These are phyloP conservation scores for Temnothorax curvispinosus DNA, from an alignment of 1,140 invertebrate species.

Conservation along the genomic window DNA sequence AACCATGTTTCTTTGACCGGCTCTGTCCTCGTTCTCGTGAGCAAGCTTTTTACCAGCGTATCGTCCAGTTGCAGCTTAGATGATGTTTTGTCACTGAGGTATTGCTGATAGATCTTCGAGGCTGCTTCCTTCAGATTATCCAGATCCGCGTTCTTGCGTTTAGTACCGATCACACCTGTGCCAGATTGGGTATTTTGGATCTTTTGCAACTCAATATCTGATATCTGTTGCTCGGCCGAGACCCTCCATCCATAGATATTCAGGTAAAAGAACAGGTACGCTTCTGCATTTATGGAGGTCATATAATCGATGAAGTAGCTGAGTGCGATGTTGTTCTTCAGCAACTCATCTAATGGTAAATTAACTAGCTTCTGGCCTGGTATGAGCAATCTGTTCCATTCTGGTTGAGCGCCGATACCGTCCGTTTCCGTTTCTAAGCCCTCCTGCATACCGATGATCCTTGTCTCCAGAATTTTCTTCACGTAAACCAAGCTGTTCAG, in stretches of 20 bases:
- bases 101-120: constrained; percentile 93
- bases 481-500: constrained; percentile 95
- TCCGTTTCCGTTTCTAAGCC: constrained; percentile 85
- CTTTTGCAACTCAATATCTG: constrained; percentile 87
- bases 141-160: constrained; percentile 81
- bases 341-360: constrained; percentile 91
- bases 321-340: constrained; percentile 93
- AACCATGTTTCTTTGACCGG: constrained; percentile 91
- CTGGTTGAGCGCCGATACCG: constrained; percentile 80
- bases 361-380: constrained; percentile 89
- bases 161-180: constrained; percentile 57
- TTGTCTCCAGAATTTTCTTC: constrained; percentile 90
- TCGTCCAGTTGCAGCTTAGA: constrained; percentile 90
- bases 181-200: constrained; percentile 79
- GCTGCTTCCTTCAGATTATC: constrained; percentile 92
- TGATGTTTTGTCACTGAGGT: constrained; percentile 91
- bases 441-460: constrained; percentile 88
- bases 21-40: constrained; percentile 89
- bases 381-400: constrained; percentile 86
- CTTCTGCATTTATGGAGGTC: constrained; percentile 89
- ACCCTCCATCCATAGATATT: constrained; percentile 94
- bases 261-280: constrained; percentile 93
- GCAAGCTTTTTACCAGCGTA: constrained; percentile 88
- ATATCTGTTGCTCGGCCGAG: constrained; percentile 92
- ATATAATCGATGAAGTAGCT: constrained; percentile 95